These are phyloP conservation scores for Trissoscelio sp. DNA, from an alignment of 2,888 invertebrate species.

Conservation along the genomic window DNA sequence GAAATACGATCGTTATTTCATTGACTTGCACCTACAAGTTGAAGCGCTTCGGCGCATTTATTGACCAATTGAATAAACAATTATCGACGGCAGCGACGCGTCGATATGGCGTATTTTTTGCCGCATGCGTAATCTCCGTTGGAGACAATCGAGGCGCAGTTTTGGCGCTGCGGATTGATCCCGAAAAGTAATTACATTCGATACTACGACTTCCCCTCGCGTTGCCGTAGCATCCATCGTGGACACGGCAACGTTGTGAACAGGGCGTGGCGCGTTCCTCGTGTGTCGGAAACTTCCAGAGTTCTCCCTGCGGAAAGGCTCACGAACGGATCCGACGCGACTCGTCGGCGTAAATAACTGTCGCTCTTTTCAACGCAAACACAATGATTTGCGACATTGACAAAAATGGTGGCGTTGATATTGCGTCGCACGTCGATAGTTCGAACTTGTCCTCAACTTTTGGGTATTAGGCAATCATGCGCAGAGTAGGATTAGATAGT, in stretches of 20 bases:
- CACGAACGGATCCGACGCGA: slow-evolving; percentile 31
- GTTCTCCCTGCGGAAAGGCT: slow-evolving; percentile 58
- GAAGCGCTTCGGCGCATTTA: too few relatives aligned
- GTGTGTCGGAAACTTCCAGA: slow-evolving; percentile 67
- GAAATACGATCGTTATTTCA: too few relatives aligned
- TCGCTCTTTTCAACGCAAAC: slow-evolving; percentile 38
- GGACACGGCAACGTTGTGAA: slow-evolving; percentile 77
- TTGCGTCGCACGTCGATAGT: slow-evolving; percentile 21
- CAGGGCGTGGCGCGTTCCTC: slow-evolving; percentile 75
- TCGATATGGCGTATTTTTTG: slow-evolving; percentile 21
- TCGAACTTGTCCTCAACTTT: slow-evolving; percentile 35
- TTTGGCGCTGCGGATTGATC: slow-evolving; percentile 44
- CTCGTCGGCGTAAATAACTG: slow-evolving; percentile 52
- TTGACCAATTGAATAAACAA: slow-evolving; percentile 17
- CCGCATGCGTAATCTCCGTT: slow-evolving; percentile 34
- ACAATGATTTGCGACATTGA: slow-evolving; percentile 54
- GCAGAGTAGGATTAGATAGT: neutral
- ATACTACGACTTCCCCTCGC: slow-evolving; percentile 61
- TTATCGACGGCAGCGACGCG: neutral
- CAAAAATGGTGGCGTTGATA: slow-evolving; percentile 46
- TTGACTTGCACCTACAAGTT: too few relatives aligned
- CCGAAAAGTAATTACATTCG: slow-evolving; percentile 59
- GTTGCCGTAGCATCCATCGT: slow-evolving; percentile 72
- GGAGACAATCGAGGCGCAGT: slow-evolving; percentile 19
- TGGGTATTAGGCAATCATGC: slow-evolving; percentile 34